phyloP scores from a whole-genome alignment of 2,113 vertebrate genomes.

The Gasterosteus aculeatus region DNA sequence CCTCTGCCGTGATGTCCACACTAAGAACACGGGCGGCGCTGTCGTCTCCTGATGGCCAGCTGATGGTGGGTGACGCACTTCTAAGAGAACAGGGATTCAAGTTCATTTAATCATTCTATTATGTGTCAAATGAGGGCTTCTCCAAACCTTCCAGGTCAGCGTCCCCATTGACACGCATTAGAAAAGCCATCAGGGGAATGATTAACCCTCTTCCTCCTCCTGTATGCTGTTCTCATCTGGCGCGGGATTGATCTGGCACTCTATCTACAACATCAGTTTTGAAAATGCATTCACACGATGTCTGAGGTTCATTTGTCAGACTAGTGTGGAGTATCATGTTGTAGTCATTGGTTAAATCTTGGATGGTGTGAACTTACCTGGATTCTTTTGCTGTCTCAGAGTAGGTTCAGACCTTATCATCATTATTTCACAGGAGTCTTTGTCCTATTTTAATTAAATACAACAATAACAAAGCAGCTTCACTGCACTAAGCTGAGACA shows the following conservation, averaged over 20 bases:
- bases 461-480: not conserved
- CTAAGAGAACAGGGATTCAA: too few species aligned
- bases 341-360: not conserved
- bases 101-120: not conserved
- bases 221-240: not conserved
- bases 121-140: not conserved
- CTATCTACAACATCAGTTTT: not conserved
- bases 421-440: not conserved
- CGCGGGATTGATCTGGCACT: not conserved
- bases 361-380: not conserved
- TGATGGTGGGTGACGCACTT: too few species aligned
- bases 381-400: not conserved
- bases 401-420: not conserved
- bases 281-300: not conserved
- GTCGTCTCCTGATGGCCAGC: not conserved
- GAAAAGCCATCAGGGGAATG: not conserved
- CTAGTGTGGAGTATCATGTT: not conserved
- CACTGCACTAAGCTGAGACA: not conserved
- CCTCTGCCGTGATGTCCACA: not conserved
- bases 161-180: not conserved
- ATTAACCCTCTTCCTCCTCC: not conserved
- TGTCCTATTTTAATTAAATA: slow-evolving; percentile 1
- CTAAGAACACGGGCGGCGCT: not conserved
- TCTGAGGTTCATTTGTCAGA: not conserved
- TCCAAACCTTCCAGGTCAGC: not conserved